Percentiles rank a stretch among this genome's conserved stretches.
Evolutionary conservation across 2,888 invertebrate genomes (phyloP).

Genomic region (Philonicus albiceps): DNA sequence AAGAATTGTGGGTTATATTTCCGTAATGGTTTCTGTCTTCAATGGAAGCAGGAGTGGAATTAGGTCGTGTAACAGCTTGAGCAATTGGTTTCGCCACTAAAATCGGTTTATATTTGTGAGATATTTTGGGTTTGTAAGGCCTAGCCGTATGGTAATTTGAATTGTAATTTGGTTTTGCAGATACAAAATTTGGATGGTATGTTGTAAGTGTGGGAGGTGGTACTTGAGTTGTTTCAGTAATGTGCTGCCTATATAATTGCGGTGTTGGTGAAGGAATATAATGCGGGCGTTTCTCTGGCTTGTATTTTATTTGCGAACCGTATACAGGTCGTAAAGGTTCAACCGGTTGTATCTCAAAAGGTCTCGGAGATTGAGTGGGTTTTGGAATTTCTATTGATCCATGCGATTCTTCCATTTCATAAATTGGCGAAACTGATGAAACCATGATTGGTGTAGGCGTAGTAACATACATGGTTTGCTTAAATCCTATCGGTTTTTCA

Average conservation of each 20-base stretch:
- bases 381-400: neutral
- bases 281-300: slow-evolving; percentile 24
- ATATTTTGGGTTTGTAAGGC: slow-evolving; percentile 36
- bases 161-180: slow-evolving; percentile 23
- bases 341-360: slow-evolving; percentile 51
- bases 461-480: slow-evolving; percentile 35
- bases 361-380: slow-evolving; percentile 54
- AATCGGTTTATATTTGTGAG: slow-evolving; percentile 31
- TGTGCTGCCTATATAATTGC: slow-evolving; percentile 44
- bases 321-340: neutral
- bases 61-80: neutral
- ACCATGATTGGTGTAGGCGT: slow-evolving; percentile 50
- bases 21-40: slow-evolving; percentile 48
- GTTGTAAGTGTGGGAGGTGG: slow-evolving; percentile 43
- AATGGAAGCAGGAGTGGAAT: neutral
- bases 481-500: neutral
- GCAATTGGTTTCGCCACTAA: slow-evolving; percentile 48
- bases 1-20: slow-evolving; percentile 60
- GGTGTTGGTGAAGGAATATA: slow-evolving; percentile 34
- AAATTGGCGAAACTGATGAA: slow-evolving; percentile 54
- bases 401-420: slow-evolving; percentile 53
- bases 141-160: neutral
- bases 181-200: slow-evolving; percentile 41
- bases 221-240: slow-evolving; percentile 48
- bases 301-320: neutral